Evolutionary conservation across 2,797 vertebrate species (phyloP).

Genomic region (Calcarius lapponicus): DNA sequence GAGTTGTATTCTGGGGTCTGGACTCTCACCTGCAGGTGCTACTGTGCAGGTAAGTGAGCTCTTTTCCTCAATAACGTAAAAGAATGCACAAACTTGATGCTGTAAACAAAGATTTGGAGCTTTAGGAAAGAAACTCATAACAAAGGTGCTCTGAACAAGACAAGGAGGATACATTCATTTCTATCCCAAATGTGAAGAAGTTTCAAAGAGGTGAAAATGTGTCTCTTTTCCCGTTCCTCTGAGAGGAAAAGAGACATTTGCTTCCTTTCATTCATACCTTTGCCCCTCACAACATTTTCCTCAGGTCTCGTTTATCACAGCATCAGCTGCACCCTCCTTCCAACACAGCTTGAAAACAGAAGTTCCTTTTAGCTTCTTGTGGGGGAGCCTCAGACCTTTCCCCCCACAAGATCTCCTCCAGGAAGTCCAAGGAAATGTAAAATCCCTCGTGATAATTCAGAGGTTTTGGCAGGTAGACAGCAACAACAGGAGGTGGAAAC

Average conservation of each 20-base stretch:
- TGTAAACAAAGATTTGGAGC: neutral
- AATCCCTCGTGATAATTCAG: slow-evolving; percentile 9
- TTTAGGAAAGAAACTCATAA: neutral
- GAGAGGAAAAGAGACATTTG: neutral
- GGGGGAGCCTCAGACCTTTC: neutral
- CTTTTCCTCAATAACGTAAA: neutral
- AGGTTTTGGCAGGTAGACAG: slow-evolving; percentile 61
- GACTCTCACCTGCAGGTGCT: neutral
- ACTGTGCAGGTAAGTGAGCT: neutral
- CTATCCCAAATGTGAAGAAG: neutral
- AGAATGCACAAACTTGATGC: neutral
- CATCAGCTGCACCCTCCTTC: neutral
- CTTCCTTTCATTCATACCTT: neutral
- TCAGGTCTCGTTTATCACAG: neutral
- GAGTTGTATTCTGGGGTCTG: neutral
- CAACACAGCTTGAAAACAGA: neutral
- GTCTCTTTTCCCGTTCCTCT: neutral
- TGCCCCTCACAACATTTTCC: neutral
- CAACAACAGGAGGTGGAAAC: slow-evolving; percentile 64
- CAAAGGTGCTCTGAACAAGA: neutral
- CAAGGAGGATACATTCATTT: neutral
- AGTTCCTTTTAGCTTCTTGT: neutral
- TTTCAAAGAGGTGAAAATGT: neutral
- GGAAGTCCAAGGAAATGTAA: slow-evolving; percentile 23
- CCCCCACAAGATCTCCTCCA: neutral